phyloP scores from a whole-genome alignment of 1,140 invertebrate species.

The Pseudoatta argentina region DNA sequence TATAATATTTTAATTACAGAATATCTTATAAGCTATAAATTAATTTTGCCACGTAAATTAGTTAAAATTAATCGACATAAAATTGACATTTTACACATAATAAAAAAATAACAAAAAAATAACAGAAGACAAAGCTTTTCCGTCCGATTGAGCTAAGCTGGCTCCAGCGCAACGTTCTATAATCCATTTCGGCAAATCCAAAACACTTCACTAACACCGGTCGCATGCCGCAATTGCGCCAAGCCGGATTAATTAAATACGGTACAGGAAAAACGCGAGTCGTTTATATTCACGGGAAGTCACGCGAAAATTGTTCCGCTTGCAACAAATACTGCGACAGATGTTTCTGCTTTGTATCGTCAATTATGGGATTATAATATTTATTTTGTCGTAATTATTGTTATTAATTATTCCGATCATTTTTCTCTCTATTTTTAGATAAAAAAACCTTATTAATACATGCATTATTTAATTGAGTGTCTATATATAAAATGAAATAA shows the following conservation, averaged over 20 bases:
- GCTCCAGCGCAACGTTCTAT: constrained; percentile 52
- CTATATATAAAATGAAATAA: background rate
- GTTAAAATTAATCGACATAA: constrained; percentile 4
- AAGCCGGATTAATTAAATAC: constrained; percentile 57
- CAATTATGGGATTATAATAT: background rate
- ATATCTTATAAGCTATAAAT: background rate
- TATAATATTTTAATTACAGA: background rate
- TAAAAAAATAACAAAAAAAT: background rate
- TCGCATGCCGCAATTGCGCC: constrained; percentile 58
- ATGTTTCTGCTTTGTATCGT: constrained; percentile 18
- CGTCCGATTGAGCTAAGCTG: constrained; percentile 34
- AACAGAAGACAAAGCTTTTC: constrained; percentile 23
- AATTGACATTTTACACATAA: background rate
- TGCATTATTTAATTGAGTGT: constrained; percentile 5
- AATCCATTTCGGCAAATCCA: constrained; percentile 72
- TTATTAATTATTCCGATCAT: background rate
- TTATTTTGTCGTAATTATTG: background rate
- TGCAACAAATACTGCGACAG: constrained; percentile 29
- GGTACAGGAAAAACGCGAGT: constrained; percentile 40
- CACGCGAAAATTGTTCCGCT: constrained; percentile 45
- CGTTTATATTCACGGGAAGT: constrained; percentile 47
- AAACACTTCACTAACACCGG: constrained; percentile 44
- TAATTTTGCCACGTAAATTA: background rate
- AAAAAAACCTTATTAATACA: background rate
- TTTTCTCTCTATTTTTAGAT: background rate